These are phyloP conservation scores for Leptosomus discolor DNA, from an alignment of 2,113 vertebrate species.

Conservation along the genomic window DNA sequence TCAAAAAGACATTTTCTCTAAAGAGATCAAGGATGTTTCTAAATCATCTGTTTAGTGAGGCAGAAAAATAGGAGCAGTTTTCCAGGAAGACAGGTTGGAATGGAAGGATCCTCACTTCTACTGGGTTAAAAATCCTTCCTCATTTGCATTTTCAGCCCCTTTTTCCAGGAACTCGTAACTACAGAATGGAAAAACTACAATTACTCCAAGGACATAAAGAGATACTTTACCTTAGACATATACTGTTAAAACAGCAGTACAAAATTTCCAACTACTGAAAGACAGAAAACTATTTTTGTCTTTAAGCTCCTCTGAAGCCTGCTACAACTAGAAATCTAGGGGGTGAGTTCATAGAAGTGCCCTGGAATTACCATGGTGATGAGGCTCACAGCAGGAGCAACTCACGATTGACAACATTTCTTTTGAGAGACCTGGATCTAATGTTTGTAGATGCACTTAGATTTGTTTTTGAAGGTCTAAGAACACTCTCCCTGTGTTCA, in stretches of 20 bases:
- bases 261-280: not conserved
- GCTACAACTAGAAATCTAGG: not conserved
- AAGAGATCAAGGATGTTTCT: not conserved
- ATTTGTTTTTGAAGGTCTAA: not conserved
- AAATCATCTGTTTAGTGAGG: not conserved
- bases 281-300: not conserved
- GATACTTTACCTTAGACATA: not conserved
- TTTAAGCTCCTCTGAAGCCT: not conserved
- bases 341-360: not conserved
- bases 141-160: not conserved
- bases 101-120: not conserved
- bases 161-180: not conserved
- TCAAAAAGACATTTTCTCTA: not conserved
- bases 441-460: not conserved
- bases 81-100: not conserved
- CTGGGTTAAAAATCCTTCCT: not conserved
- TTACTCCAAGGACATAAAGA: not conserved
- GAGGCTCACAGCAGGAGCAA: not conserved
- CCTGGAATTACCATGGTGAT: not conserved
- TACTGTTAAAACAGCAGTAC: not conserved
- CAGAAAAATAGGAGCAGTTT: not conserved
- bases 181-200: not conserved
- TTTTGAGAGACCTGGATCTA: not conserved
- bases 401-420: not conserved
- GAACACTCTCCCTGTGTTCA: rapidly evolving